phyloP scores from a whole-genome alignment of 2,797 vertebrate species.

The Anas flavirostris region DNA sequence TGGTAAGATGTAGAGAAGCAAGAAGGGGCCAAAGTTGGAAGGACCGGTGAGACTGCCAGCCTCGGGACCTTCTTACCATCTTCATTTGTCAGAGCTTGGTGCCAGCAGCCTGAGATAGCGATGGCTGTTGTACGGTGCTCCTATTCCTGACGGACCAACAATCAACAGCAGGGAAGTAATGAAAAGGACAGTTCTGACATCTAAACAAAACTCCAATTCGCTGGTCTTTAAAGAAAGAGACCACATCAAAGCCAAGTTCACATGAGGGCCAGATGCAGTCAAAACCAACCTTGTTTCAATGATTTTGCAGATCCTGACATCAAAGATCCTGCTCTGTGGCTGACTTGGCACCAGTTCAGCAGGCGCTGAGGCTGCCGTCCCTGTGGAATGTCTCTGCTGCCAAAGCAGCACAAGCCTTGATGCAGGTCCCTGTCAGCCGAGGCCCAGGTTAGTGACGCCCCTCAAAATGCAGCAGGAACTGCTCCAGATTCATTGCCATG shows the following conservation, averaged over 20 bases:
- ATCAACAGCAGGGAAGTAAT: not conserved
- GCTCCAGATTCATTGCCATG: fast-evolving
- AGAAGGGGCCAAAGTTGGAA: not conserved
- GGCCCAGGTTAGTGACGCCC: fast-evolving
- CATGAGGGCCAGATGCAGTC: constrained; percentile 3
- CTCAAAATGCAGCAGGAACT: fast-evolving
- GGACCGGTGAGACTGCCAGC: too few species aligned
- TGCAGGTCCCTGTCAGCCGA: not conserved
- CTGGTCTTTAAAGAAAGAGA: not conserved
- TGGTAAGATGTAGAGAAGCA: not conserved
- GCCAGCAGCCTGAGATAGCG: not conserved
- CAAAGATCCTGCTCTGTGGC: not conserved
- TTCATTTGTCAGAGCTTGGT: not conserved
- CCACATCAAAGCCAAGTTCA: constrained; percentile 21
- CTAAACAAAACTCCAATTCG: not conserved
- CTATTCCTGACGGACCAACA: not conserved
- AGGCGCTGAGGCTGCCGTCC: not conserved
- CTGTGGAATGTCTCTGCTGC: not conserved
- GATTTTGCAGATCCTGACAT: not conserved
- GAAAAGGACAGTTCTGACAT: not conserved
- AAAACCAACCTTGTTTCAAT: not conserved
- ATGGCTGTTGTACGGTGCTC: fast-evolving
- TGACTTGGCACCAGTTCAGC: not conserved
- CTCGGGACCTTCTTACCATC: not conserved
- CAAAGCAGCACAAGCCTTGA: not conserved